Base-by-base conservation (phyloP, 2,797 vertebrate genomes). In the Falco columbarius region DNA sequence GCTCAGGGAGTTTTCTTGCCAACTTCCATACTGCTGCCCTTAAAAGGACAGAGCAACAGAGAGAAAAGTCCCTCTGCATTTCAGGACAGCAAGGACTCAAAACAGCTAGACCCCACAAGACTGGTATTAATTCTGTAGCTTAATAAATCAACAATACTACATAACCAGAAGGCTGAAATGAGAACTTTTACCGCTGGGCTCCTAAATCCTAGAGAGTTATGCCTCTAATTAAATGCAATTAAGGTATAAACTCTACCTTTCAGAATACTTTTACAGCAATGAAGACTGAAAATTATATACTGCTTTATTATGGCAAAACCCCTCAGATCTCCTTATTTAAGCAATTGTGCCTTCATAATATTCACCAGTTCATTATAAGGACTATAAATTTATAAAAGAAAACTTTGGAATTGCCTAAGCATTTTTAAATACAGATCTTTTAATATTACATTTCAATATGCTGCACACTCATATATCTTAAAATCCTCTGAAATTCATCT, bases 1-100 rank as follows among this genome's bases (percentile, higher is more conserved):
- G 92, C 83, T 93, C n/a, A 9, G 23, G 24, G 52, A 40, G 85
- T 86, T 96, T 93, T 95, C 95, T 51, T 97, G 96, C 95, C 94
- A 97, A 75, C 82, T 96, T 96, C 90, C 87, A 92, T 66, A 95
- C 59, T 81, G 82, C 76, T 96, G 92, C 74, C 94, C 95, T 97
- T 96, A 95, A 92, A 97, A 95, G 95, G 93, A 65, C 88, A 95
- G 93, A 97, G 84, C 36, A 93, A 92, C 84, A 59, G 76, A 92
- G 55, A 94, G 85, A 91, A 87, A 95, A 95, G 85, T 92, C 88
- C 73, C 77, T 95, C 76, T 93, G 58, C 85, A 61, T 81, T 95
- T 96, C 90, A 97, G 81, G 36, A 87, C 66, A 81, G 65, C 65
- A 83, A 94, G 82, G 92, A 88, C 89, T 95, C 82, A 77, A 73